Evolutionary conservation across 2,888 invertebrate species (phyloP).

Genomic region (Pedicia rivosa): DNA sequence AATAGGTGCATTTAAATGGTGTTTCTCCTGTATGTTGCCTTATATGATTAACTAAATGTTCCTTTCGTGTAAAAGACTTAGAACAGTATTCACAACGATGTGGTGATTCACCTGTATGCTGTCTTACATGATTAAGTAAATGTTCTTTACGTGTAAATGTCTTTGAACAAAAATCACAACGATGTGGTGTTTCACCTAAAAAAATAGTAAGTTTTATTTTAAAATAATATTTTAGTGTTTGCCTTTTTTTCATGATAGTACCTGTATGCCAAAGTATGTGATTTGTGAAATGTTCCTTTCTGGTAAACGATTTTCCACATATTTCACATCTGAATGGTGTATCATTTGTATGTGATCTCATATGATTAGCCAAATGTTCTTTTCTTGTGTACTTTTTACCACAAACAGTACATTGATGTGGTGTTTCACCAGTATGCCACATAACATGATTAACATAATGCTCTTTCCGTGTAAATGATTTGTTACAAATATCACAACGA

Average conservation of each 20-base stretch:
- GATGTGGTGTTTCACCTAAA: constrained; percentile 66
- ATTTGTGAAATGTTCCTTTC: constrained; percentile 82
- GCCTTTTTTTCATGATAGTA: constrained; percentile 65
- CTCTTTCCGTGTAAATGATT: constrained; percentile 74
- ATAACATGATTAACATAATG: constrained; percentile 75
- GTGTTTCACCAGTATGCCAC: constrained; percentile 56
- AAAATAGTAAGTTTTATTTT: constrained; percentile 69
- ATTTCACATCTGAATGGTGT: constrained; percentile 76
- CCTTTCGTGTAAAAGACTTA: constrained; percentile 77
- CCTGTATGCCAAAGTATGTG: constrained; percentile 80
- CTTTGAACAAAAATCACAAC: constrained; percentile 74
- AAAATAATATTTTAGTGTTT: constrained; percentile 62
- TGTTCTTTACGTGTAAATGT: constrained; percentile 78
- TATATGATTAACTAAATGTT: constrained; percentile 73
- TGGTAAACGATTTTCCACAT: constrained; percentile 75
- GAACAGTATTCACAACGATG: constrained; percentile 74
- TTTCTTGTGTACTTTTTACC: constrained; percentile 80
- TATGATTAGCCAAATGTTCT: constrained; percentile 77
- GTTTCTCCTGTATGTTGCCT: constrained; percentile 75
- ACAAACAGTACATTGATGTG: constrained; percentile 74
- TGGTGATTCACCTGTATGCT: constrained; percentile 69
- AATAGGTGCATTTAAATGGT: constrained; percentile 67
- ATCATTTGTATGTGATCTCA: constrained; percentile 77
- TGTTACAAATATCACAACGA: constrained; percentile 71
- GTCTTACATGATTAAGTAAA: constrained; percentile 69